Percentiles rank a stretch among this genome's conserved stretches.
These are phyloP conservation scores for Hoplostethus atlanticus DNA, from an alignment of 2,797 vertebrate genomes.

Conservation along the genomic window DNA sequence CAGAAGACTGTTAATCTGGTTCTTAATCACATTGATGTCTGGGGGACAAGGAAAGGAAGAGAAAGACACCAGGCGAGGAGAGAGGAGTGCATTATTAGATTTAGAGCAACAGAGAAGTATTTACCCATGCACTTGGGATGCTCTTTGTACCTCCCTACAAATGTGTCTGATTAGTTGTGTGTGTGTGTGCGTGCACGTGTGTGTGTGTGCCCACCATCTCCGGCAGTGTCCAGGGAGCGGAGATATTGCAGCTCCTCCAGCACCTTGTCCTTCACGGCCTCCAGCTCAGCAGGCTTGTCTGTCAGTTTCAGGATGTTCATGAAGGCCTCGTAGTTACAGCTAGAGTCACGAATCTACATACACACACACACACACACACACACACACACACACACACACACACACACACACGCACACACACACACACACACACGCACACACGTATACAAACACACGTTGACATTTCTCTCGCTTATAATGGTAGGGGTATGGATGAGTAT, in stretches of 20 bases:
- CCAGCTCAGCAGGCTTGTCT: slow-evolving; percentile 93
- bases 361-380: slow-evolving; percentile 24
- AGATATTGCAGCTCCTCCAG: slow-evolving; percentile 97
- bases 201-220: slow-evolving; percentile 88
- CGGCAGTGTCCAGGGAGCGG: slow-evolving; percentile 96
- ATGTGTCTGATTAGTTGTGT: not conserved
- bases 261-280: slow-evolving; percentile 98
- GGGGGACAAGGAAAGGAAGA: slow-evolving; percentile 35
- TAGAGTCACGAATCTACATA: slow-evolving; percentile 94
- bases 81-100: not conserved
- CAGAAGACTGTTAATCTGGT: slow-evolving; percentile 99
- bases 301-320: slow-evolving; percentile 99
- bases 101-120: not conserved
- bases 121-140: not conserved
- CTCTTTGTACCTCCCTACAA: not conserved
- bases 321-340: slow-evolving; percentile 99
- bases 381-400: not conserved
- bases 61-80: not conserved
- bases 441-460: not conserved
- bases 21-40: slow-evolving; percentile 99
- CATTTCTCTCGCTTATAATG: not conserved
- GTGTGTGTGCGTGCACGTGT: not conserved
- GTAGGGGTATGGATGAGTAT: not conserved
- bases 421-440: slow-evolving; percentile 38
- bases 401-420: slow-evolving; percentile 47